phyloP scores from a whole-genome alignment of 2,113 vertebrate species.

The Copsychus sechellarum region DNA sequence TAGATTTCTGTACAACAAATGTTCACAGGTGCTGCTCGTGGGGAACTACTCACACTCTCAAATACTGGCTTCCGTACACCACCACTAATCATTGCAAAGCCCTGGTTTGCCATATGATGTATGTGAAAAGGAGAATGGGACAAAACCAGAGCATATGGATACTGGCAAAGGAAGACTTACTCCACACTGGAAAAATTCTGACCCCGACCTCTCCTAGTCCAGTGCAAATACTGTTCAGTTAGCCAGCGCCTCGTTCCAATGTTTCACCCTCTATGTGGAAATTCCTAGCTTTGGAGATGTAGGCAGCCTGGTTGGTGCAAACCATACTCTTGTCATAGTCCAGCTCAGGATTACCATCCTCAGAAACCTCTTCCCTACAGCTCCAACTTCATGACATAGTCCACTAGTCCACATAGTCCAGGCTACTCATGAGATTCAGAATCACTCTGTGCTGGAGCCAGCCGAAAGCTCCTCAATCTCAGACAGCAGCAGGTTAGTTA shows the following conservation, averaged over 20 bases:
- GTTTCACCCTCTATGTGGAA: neutral
- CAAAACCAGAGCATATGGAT: neutral
- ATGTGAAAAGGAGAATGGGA: neutral
- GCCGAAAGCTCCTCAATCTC: neutral
- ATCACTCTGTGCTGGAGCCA: neutral
- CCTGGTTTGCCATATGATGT: neutral
- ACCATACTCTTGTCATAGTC: neutral
- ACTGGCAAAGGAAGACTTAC: neutral
- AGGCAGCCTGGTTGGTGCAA: neutral
- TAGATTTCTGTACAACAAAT: neutral
- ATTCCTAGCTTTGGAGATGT: neutral
- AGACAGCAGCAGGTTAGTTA: neutral
- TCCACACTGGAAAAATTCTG: neutral
- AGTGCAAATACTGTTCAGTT: neutral
- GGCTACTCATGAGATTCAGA: neutral
- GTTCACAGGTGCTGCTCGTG: fast-evolving
- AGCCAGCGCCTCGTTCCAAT: fast-evolving
- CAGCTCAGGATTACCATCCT: neutral
- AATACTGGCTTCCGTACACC: neutral
- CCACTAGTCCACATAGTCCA: no score
- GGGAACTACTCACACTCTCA: neutral
- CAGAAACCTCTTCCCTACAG: neutral
- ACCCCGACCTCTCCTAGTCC: neutral
- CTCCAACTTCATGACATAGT: neutral
- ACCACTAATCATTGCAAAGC: fast-evolving